phyloP scores from a whole-genome alignment of 2,797 vertebrate species.

The Enoplosus armatus region DNA sequence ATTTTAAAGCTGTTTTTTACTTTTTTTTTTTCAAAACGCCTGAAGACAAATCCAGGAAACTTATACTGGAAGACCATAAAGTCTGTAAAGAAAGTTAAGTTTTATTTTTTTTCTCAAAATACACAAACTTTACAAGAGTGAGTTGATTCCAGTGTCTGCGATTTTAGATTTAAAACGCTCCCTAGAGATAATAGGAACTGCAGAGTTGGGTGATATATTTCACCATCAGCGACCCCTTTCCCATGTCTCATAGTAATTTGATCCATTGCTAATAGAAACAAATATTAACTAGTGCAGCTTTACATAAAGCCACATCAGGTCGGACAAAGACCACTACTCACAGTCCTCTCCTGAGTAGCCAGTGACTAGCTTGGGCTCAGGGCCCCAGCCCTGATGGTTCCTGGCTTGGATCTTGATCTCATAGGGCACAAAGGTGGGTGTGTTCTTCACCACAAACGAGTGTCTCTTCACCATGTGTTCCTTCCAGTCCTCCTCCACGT shows the following conservation, averaged over 20 bases:
- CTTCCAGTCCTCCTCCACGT: conserved; percentile 87
- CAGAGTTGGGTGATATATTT: not conserved
- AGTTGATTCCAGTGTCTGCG: not conserved
- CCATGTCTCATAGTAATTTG: not conserved
- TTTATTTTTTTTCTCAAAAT: too few species aligned
- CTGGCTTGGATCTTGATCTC: conserved; percentile 94
- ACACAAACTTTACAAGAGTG: not conserved
- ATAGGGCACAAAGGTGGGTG: conserved; percentile 93
- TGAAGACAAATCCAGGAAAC: too few species aligned
- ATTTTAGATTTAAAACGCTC: too few species aligned
- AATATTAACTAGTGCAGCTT: not conserved
- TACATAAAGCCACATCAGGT: not conserved
- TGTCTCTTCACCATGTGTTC: conserved; percentile 92
- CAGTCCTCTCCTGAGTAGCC: conserved; percentile 96
- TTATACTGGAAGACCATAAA: not conserved
- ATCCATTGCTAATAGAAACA: not conserved
- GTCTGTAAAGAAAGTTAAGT: not conserved
- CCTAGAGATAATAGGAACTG: too few species aligned
- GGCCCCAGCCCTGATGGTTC: conserved; percentile 91
- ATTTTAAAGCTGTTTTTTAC: too few species aligned
- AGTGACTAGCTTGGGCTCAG: conserved; percentile 87
- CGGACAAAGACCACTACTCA: conserved; percentile 79
- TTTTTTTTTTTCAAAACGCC: too few species aligned
- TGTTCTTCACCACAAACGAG: conserved; percentile 89
- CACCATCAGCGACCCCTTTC: not conserved